Percentiles rank a stretch among this genome's conserved stretches.
Evolutionary conservation across 2,888 invertebrate species (phyloP).

Genomic region (Nesidiocoris tenuis): DNA sequence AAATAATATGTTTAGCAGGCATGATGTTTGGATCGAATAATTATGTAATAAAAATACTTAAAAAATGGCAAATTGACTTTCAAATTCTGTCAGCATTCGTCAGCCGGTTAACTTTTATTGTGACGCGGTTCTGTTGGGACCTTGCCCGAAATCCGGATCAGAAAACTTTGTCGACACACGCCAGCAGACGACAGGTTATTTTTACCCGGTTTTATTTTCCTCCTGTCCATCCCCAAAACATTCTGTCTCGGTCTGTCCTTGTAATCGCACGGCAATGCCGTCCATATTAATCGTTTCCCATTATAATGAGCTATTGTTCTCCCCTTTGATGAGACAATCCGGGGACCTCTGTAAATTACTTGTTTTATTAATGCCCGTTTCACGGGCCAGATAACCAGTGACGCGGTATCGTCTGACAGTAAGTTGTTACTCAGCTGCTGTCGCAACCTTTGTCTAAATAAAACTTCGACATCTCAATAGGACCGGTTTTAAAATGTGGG

Average conservation of each 20-base stretch:
- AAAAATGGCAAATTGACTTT: too few species aligned
- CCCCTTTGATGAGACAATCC: conserved; percentile 2
- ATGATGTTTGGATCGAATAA: too few species aligned
- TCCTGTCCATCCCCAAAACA: neutral
- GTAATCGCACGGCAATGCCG: neutral
- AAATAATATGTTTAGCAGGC: too few species aligned
- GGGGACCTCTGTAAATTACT: neutral
- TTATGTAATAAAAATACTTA: too few species aligned
- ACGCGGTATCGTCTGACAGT: neutral
- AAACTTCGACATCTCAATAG: neutral
- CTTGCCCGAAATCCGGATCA: neutral
- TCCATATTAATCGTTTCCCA: conserved; percentile 5
- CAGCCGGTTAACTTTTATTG: too few species aligned
- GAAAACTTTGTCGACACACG: neutral
- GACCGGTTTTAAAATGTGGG: too few species aligned
- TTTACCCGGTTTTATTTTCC: neutral
- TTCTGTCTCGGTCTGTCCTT: neutral
- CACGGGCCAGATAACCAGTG: neutral
- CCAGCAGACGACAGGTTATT: neutral
- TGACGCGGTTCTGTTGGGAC: neutral
- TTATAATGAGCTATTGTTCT: neutral
- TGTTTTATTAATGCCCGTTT: neutral
- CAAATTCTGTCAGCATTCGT: too few species aligned
- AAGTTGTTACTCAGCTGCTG: too few species aligned
- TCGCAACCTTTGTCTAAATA: neutral